Base-by-base conservation (phyloP, 2,113 vertebrate genomes). In the Trogon surrucura region DNA sequence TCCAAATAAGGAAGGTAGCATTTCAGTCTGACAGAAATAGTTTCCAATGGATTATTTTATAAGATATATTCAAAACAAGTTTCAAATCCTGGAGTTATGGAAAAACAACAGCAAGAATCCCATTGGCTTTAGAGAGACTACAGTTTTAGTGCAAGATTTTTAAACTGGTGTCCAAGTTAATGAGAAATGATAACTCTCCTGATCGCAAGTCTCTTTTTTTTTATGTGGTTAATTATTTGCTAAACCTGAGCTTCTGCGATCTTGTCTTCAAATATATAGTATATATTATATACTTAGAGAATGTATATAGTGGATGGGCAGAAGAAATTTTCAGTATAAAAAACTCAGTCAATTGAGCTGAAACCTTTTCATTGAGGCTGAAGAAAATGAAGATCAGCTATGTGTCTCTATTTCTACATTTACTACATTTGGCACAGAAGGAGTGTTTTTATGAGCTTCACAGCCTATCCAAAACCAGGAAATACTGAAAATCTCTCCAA, bases 401-500 rank as follows among this genome's bases (percentile, higher is more conserved):
- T 67, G 25, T 78, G 25, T 73, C 77, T 83, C 2, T 71, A 66
- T 91, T 87, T 88, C 91, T 87, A 18, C 45, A 82, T 93, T 89
- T 95, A 88, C 85, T 93, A 74, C 1, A 2, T 89, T 87, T 96
- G 92, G 74, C 90, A 87, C 5, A 7, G 32, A 85, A 16, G 10
- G 9, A 79, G 14, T 21, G 16, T 44, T 84, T 96, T 90, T 86
- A 87, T n/a, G 47, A 91, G 56, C 38, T 79, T 72, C 83, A 69
- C 25, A 80, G 41, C 29, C 41, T 88, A 82, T 79, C 48, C 72
- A 88, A 85, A 97, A 22, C 20, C 65, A 95, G 69, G 83, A 92
- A 90, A 93, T n/a, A n/a, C 22, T 67, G 66, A 80, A 80, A 77
- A 82, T n/a, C n/a, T 74, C 62, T 94, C 86, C 88, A 97, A 89